Percentiles rank a stretch among this genome's conserved stretches.
These are phyloP conservation scores for Pangasius larnaudii DNA, from an alignment of 2,797 vertebrate genomes.

Conservation along the genomic window DNA sequence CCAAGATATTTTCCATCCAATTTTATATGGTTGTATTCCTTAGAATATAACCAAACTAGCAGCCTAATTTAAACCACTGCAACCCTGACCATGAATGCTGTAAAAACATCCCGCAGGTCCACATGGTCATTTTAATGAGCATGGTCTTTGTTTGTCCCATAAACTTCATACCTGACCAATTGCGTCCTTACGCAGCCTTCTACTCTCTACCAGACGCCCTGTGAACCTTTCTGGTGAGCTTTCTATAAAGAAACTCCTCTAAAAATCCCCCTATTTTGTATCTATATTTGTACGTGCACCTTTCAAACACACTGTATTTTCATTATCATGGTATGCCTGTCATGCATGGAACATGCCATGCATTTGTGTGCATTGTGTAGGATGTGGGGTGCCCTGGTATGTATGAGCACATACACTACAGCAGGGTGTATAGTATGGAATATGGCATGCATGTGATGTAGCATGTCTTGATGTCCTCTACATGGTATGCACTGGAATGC, in stretches of 20 bases:
- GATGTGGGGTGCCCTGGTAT: not conserved
- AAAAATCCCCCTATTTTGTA: not conserved
- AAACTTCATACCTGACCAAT: not conserved
- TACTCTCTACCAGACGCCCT: not conserved
- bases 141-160: not conserved
- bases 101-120: not conserved
- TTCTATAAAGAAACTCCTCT: not conserved
- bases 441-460: not conserved
- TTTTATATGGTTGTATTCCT: not conserved
- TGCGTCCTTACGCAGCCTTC: not conserved
- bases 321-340: not conserved
- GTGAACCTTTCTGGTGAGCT: not conserved
- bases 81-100: not conserved
- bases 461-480: not conserved
- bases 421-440: not conserved
- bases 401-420: not conserved
- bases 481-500: not conserved
- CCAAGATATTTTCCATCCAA: not conserved
- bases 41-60: not conserved
- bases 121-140: not conserved
- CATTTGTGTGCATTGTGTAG: not conserved
- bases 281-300: not conserved
- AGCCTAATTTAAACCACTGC: not conserved
- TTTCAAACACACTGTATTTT: not conserved
- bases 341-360: not conserved